Evolutionary conservation across 2,113 vertebrate species (phyloP).

Genomic region (Ceyx cyanopectus): DNA sequence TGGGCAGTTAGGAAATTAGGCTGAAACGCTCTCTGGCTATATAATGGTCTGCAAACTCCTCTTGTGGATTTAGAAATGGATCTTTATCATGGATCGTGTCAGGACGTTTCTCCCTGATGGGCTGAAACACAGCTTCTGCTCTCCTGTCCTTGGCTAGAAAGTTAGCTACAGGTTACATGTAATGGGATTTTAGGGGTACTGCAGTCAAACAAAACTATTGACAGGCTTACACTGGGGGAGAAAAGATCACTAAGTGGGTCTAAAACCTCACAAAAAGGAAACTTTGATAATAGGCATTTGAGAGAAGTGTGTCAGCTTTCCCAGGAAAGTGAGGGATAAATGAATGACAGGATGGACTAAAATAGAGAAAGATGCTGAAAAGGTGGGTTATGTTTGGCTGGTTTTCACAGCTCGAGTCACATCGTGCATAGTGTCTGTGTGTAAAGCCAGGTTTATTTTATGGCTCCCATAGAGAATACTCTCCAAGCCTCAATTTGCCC

Average conservation of each 20-base stretch:
- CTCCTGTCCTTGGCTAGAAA: background rate
- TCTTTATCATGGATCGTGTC: background rate
- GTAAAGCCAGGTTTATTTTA: background rate
- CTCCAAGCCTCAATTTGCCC: background rate
- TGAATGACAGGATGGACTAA: background rate
- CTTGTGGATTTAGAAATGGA: background rate
- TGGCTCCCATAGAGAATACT: background rate
- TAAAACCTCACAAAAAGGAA: background rate
- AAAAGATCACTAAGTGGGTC: background rate
- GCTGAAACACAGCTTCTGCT: background rate
- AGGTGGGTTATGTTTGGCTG: background rate
- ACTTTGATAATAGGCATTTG: background rate
- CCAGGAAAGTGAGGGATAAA: background rate
- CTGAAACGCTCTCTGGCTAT: background rate
- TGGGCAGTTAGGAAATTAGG: constrained; percentile 5
- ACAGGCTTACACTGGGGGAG: background rate
- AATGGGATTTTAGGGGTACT: background rate
- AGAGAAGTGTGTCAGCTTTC: background rate
- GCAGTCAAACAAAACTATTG: background rate
- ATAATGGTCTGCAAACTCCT: background rate
- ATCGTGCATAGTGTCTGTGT: background rate
- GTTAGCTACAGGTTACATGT: background rate
- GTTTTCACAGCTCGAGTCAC: background rate
- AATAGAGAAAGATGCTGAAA: background rate
- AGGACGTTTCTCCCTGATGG: background rate